Percentiles rank a stretch among this genome's conserved stretches.
Conservation (phyloP, 2,797 vertebrate species). For the Rhinogobio ventralis region DNA sequence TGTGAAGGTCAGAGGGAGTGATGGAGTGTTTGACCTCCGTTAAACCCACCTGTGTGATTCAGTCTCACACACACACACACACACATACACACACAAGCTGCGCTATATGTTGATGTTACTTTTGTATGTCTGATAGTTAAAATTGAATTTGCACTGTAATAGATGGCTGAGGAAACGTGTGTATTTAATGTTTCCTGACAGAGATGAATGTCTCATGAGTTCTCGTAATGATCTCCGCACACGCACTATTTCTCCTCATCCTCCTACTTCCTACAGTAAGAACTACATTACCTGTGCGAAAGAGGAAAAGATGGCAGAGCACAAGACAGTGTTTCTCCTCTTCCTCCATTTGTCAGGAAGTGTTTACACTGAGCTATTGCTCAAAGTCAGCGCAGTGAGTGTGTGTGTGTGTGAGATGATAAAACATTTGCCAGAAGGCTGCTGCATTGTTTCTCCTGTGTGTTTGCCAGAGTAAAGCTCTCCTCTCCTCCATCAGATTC, state of each 20-base stretch:
- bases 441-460: conserved; percentile 49
- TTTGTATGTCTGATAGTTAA: not conserved
- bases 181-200: conserved; percentile 8
- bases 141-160: not conserved
- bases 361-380: conserved; percentile 50
- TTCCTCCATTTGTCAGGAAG: conserved; percentile 31
- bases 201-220: conserved; percentile 20
- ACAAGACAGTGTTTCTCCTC: conserved; percentile 24
- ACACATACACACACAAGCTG: not conserved
- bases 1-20: conserved; percentile 19
- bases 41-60: conserved; percentile 28
- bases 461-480: conserved; percentile 35
- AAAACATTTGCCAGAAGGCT: conserved; percentile 55
- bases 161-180: not conserved
- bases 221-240: conserved; percentile 15
- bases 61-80: not conserved
- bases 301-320: not conserved
- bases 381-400: conserved; percentile 37
- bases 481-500: conserved; percentile 27
- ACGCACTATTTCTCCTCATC: not conserved
- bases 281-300: not conserved
- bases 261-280: conserved; percentile 13
- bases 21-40: conserved; percentile 26
- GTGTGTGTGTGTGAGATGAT: conserved; percentile 39
- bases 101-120: not conserved